A percentile compares a stretch with the other conserved stretches of the same genome.
Evolutionary conservation across 2,797 vertebrate species (phyloP).

Genomic region (Acomys russatus): DNA sequence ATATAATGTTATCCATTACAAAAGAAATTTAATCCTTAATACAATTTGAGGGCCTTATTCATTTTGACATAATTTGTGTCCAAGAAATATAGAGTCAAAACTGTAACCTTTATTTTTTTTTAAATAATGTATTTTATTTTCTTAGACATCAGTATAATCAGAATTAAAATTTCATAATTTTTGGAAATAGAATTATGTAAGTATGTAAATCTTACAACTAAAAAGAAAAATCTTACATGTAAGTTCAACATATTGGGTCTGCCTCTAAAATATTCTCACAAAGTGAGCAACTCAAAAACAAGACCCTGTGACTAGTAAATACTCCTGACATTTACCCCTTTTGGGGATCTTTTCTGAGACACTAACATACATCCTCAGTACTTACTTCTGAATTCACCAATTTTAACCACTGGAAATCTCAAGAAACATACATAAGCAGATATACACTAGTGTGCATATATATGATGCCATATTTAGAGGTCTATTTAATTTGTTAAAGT

Average conservation of each 20-base stretch:
- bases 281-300: not conserved
- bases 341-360: not conserved
- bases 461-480: not conserved
- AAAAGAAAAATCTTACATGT: not conserved
- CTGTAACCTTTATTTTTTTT: not conserved
- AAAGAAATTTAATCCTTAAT: slow-evolving; percentile 18
- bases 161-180: not conserved
- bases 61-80: not conserved
- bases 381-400: not conserved
- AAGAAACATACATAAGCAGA: not conserved
- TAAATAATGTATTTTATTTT: not conserved
- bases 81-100: not conserved
- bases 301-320: not conserved
- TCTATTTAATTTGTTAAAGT: not conserved
- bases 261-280: not conserved
- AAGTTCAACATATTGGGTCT: not conserved
- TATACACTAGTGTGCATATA: not conserved
- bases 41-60: not conserved
- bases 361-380: not conserved
- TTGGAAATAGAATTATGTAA: not conserved
- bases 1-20: not conserved
- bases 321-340: not conserved
- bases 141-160: not conserved
- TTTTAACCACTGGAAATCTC: not conserved
- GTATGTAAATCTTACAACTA: not conserved